Conservation (phyloP, 2,797 vertebrate species). For the Octomys mimax region DNA sequence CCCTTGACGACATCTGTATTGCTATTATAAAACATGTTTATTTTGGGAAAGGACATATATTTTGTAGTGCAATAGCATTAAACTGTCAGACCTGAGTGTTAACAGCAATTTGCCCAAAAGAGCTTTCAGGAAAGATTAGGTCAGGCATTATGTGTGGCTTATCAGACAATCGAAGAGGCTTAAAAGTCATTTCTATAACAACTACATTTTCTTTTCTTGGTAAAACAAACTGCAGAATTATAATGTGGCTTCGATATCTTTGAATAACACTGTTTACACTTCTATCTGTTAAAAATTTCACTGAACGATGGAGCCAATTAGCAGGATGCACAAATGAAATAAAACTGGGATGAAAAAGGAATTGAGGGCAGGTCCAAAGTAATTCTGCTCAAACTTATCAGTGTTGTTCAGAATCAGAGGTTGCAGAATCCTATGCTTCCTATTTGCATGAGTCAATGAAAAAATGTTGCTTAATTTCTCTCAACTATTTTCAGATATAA, state of each 20-base stretch:
- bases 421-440: background rate
- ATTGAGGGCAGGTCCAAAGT: background rate
- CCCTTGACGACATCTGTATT: slow-evolving; percentile 86
- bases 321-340: background rate
- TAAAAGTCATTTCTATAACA: slow-evolving; percentile 75
- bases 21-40: slow-evolving; percentile 89
- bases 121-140: slow-evolving; percentile 86
- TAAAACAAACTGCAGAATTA: slow-evolving; percentile 37
- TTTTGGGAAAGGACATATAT: slow-evolving; percentile 89
- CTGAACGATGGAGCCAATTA: background rate
- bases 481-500: background rate
- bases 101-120: slow-evolving; percentile 85
- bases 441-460: background rate
- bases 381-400: background rate
- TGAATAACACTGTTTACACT: background rate
- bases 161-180: slow-evolving; percentile 81
- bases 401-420: background rate
- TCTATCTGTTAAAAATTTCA: slow-evolving; percentile 20
- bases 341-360: background rate
- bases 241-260: background rate
- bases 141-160: slow-evolving; percentile 80
- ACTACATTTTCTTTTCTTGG: slow-evolving; percentile 14
- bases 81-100: slow-evolving; percentile 89
- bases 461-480: background rate
- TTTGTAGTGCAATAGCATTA: slow-evolving; percentile 88